Percentiles rank a stretch among this genome's conserved stretches.
Evolutionary conservation across 2,888 invertebrate species (phyloP).

Genomic region (Drymonia ruficornis): DNA sequence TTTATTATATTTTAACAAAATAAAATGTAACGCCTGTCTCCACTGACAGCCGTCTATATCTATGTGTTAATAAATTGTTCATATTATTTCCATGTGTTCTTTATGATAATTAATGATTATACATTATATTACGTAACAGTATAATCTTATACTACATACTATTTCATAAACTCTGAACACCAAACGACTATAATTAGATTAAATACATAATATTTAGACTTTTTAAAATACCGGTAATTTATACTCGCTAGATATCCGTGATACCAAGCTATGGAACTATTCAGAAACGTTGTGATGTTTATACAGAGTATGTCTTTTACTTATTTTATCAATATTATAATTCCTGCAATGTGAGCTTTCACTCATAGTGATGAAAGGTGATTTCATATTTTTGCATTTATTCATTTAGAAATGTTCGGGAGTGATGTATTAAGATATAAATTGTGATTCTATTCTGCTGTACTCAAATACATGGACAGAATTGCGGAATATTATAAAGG

Average conservation of each 20-base stretch:
- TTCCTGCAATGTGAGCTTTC: slow-evolving; percentile 33
- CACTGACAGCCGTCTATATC: slow-evolving; percentile 41
- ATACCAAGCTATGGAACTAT: slow-evolving; percentile 22
- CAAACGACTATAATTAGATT: slow-evolving; percentile 31
- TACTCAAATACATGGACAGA: background rate
- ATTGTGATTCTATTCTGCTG: background rate
- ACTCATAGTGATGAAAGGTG: slow-evolving; percentile 37
- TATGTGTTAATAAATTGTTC: slow-evolving; percentile 29
- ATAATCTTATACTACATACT: slow-evolving; percentile 31
- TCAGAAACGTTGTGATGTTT: slow-evolving; percentile 34
- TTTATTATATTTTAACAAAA: slow-evolving; percentile 21
- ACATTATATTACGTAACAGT: slow-evolving; percentile 23
- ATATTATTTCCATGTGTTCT: slow-evolving; percentile 45
- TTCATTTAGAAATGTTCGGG: slow-evolving; percentile 7
- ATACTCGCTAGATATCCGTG: slow-evolving; percentile 17
- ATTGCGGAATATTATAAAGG: background rate
- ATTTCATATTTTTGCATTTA: slow-evolving; percentile 42
- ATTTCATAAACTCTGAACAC: slow-evolving; percentile 33
- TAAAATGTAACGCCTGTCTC: slow-evolving; percentile 37
- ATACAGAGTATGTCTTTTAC: slow-evolving; percentile 44
- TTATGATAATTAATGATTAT: slow-evolving; percentile 4
- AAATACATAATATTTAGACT: slow-evolving; percentile 12
- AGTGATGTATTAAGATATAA: background rate
- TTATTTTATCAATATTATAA: slow-evolving; percentile 20
- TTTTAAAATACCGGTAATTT: slow-evolving; percentile 17